A percentile compares a stretch with the other conserved stretches of the same genome.
phyloP scores from a whole-genome alignment of 2,888 invertebrate genomes.

The Drosophila subquinaria region DNA sequence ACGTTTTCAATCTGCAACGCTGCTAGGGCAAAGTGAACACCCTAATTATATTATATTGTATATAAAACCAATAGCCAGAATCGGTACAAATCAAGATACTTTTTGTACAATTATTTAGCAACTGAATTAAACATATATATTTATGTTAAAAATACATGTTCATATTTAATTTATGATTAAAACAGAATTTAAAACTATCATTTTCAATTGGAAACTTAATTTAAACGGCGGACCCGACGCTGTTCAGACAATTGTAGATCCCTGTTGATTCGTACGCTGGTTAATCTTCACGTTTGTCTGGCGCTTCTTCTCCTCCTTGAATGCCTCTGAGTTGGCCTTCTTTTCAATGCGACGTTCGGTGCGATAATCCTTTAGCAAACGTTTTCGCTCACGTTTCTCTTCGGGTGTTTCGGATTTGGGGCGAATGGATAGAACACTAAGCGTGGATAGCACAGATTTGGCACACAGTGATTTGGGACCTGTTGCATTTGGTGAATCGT shows the following conservation, averaged over 20 bases:
- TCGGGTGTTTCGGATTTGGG: constrained; percentile 92
- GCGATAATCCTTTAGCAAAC: constrained; percentile 91
- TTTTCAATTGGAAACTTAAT: constrained; percentile 29
- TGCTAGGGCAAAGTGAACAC: too few species aligned
- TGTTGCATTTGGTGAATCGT: constrained; percentile 72
- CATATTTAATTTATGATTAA: constrained; percentile 3
- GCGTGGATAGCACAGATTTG: constrained; percentile 89
- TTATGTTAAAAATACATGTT: constrained; percentile 26
- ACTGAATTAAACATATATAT: constrained; percentile 24
- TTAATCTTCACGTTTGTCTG: constrained; percentile 92
- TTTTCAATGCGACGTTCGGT: constrained; percentile 92
- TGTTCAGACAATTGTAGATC: constrained; percentile 87
- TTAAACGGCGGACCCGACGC: constrained; percentile 16
- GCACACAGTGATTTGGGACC: constrained; percentile 88
- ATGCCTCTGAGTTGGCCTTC: constrained; percentile 92
- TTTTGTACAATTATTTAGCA: not conserved
- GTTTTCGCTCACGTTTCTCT: constrained; percentile 92
- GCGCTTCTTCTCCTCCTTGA: constrained; percentile 93
- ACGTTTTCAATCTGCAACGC: too few species aligned
- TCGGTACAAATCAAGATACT: not conserved
- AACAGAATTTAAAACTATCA: constrained; percentile 33
- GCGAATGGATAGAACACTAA: constrained; percentile 89
- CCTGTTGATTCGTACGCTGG: constrained; percentile 91
- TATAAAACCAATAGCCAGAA: not conserved
- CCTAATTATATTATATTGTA: not conserved